These are phyloP conservation scores for Epinephelus lanceolatus DNA, from an alignment of 2,113 vertebrate genomes.

Conservation along the genomic window DNA sequence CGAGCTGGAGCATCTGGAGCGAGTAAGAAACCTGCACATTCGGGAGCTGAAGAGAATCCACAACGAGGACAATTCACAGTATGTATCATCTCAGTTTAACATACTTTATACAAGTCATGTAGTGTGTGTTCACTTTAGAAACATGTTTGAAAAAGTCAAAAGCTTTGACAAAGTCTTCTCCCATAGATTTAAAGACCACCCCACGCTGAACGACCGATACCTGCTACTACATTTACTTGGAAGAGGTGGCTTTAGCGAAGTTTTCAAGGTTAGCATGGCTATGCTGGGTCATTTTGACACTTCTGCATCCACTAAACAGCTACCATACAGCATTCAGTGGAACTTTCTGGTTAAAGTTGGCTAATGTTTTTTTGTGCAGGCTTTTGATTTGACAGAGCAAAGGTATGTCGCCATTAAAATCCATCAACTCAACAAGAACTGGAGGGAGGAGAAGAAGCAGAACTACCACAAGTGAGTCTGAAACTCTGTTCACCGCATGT, in stretches of 20 bases:
- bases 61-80: constrained; percentile 98
- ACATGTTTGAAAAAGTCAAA: not conserved
- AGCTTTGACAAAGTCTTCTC: constrained; percentile 3
- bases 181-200: constrained; percentile 96
- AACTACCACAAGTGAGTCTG: constrained; percentile 93
- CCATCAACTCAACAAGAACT: constrained; percentile 98
- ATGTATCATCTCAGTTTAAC: constrained; percentile 62
- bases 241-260: constrained; percentile 97
- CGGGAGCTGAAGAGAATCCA: constrained; percentile 97
- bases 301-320: not conserved
- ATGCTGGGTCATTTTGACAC: not conserved
- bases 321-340: not conserved
- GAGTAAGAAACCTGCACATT: constrained; percentile 96
- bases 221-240: constrained; percentile 94
- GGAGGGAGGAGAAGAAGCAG: constrained; percentile 97
- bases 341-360: not conserved
- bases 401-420: constrained; percentile 98
- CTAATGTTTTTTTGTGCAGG: constrained; percentile 77
- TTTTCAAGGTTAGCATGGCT: constrained; percentile 90
- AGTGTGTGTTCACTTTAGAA: not conserved
- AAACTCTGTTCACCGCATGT: not conserved
- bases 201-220: constrained; percentile 95
- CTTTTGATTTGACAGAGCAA: constrained; percentile 97
- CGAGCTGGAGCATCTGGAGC: constrained; percentile 94
- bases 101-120: not conserved